Percentiles rank a stretch among this genome's conserved stretches.
Conservation (phyloP, 2,888 invertebrate species). For the Drosophila greeni region DNA sequence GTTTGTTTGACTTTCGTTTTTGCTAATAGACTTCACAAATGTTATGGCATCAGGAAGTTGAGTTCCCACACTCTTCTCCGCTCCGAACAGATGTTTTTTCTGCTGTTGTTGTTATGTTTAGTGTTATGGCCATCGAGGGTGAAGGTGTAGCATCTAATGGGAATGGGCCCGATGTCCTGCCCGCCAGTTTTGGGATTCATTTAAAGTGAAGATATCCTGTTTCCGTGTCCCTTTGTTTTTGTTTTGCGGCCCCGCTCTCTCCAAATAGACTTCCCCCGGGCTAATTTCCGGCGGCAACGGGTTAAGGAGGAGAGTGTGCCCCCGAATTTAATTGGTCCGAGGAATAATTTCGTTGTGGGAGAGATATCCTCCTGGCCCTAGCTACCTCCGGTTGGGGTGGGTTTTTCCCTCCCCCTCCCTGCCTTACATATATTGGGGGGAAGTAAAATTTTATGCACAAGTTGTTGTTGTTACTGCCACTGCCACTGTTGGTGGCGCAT, state of each 20-base stretch:
- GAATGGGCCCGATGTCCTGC: conserved; percentile 3
- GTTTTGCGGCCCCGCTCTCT: not conserved
- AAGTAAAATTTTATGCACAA: conserved; percentile 66
- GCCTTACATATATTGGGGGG: conserved; percentile 7
- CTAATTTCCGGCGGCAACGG: conserved; percentile 53
- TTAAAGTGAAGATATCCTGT: conserved; percentile 54
- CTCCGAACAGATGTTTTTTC: conserved; percentile 17
- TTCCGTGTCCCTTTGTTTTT: conserved; percentile 38
- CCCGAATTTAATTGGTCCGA: conserved; percentile 49
- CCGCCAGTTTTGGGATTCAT: conserved; percentile 7
- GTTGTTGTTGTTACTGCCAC: conserved; percentile 44
- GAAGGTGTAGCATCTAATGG: conserved; percentile 42
- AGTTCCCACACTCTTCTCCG: conserved; percentile 14
- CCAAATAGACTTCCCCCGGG: conserved; percentile 6
- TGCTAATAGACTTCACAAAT: conserved; percentile 70
- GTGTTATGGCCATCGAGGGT: conserved; percentile 24
- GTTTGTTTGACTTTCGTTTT: conserved; percentile 55
- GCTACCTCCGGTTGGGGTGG: conserved; percentile 7
- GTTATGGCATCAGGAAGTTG: conserved; percentile 50
- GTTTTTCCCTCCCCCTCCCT: not conserved
- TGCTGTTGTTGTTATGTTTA: conserved; percentile 19
- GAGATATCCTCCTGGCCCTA: not conserved
- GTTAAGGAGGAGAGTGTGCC: conserved; percentile 5
- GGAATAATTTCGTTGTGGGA: not conserved
- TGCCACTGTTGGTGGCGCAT: conserved; percentile 53